Evolutionary conservation across 2,888 invertebrate genomes (phyloP).

Genomic region (Diplazon laetatorius): DNA sequence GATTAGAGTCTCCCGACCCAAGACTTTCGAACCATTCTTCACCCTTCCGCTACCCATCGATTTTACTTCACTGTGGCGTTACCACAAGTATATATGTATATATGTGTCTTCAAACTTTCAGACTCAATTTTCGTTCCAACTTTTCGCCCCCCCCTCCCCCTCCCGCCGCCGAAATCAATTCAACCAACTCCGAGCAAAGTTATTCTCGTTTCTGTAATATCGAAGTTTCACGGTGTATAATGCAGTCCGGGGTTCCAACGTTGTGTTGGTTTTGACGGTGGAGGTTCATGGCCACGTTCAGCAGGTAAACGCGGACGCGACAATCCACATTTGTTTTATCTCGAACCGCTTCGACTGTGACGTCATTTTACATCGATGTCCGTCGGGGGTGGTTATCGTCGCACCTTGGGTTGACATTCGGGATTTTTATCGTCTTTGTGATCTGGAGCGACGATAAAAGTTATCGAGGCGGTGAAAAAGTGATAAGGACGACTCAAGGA

Average conservation of each 20-base stretch:
- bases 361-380: neutral
- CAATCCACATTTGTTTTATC: neutral
- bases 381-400: neutral
- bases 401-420: too few species aligned
- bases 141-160: too few species aligned
- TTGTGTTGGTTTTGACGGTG: neutral
- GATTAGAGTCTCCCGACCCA: slow-evolving; percentile 4
- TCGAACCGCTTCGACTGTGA: neutral
- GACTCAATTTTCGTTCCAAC: slow-evolving; percentile 43
- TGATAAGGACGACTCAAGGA: neutral
- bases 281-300: neutral
- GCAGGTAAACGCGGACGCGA: neutral
- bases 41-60: slow-evolving; percentile 29
- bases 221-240: slow-evolving; percentile 25
- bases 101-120: slow-evolving; percentile 40
- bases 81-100: slow-evolving; percentile 30
- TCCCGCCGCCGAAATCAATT: slow-evolving; percentile 46
- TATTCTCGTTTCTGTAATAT: slow-evolving; percentile 30
- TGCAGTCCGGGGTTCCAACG: neutral
- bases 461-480: neutral
- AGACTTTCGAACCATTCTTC: neutral
- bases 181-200: slow-evolving; percentile 37
- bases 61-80: slow-evolving; percentile 27
- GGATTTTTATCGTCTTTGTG: too few species aligned
- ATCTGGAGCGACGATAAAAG: too few species aligned